Percentiles rank a stretch among this genome's conserved stretches.
These are phyloP conservation scores for Spermophilus dauricus DNA, from an alignment of 2,113 vertebrate species.

Conservation along the genomic window DNA sequence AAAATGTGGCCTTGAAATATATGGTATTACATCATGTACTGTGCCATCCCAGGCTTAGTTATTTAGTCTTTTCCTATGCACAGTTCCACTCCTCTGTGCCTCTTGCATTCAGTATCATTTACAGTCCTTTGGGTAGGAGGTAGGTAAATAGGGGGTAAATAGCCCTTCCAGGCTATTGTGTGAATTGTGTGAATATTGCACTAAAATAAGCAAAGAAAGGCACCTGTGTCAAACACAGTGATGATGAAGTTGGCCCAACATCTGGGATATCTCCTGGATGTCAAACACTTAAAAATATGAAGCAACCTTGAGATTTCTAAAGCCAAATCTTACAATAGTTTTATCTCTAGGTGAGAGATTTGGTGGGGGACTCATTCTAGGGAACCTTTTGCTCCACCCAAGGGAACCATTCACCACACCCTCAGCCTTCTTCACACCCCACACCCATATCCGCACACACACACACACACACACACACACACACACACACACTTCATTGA, in stretches of 20 bases:
- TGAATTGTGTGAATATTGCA: background rate
- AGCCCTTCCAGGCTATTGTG: background rate
- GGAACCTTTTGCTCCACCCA: background rate
- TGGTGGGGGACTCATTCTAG: background rate
- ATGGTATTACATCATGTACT: rapidly evolving
- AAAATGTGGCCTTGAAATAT: background rate
- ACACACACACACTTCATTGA: background rate
- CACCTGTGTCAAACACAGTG: background rate
- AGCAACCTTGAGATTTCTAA: background rate
- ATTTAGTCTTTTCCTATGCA: background rate
- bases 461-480: no score
- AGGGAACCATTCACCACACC: background rate
- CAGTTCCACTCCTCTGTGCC: background rate
- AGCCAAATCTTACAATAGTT: background rate
- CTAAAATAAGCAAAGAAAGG: background rate
- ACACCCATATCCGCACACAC: background rate
- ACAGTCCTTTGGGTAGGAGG: background rate
- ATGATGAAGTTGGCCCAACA: background rate
- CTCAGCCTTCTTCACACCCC: background rate
- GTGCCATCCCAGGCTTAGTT: background rate
- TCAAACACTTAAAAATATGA: background rate
- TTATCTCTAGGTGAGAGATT: background rate
- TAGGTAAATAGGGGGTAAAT: background rate
- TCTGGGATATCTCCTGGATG: background rate
- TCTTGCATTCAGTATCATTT: background rate